A percentile compares a stretch with the other conserved stretches of the same genome.
phyloP scores from a whole-genome alignment of 1,140 invertebrate genomes.

The Bemisia tabaci region DNA sequence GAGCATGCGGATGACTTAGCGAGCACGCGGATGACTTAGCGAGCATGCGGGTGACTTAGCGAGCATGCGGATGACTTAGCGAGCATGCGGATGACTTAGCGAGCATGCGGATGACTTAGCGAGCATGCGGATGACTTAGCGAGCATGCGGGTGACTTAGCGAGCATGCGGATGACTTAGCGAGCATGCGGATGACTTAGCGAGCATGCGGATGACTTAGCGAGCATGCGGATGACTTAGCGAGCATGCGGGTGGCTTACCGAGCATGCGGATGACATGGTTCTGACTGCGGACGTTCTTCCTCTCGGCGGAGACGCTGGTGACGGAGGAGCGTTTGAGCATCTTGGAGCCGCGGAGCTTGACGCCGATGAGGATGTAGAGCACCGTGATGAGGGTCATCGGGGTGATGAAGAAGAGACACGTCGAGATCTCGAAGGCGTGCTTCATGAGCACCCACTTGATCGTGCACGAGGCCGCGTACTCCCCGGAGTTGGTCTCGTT shows the following conservation, averaged over 20 bases:
- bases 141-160: no score
- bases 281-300: constrained; percentile 28
- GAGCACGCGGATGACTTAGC: no score
- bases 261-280: constrained; percentile 49
- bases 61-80: no score
- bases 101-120: no score
- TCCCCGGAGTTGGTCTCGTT: constrained; percentile 11
- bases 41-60: no score
- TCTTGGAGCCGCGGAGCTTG: constrained; percentile 46
- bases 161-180: no score
- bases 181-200: no score
- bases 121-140: no score
- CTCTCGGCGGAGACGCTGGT: constrained; percentile 8
- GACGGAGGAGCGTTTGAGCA: constrained; percentile 30
- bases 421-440: constrained; percentile 73
- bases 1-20: no score
- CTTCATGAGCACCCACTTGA: constrained; percentile 38
- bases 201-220: no score
- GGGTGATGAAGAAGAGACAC: constrained; percentile 68
- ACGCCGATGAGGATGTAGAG: constrained; percentile 73
- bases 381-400: constrained; percentile 72
- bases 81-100: no score
- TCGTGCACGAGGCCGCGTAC: constrained; percentile 31
- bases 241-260: constrained; percentile 39
- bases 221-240: no score